A percentile compares a stretch with the other conserved stretches of the same genome.
phyloP scores from a whole-genome alignment of 2,888 invertebrate species.

The Thymelicus sylvestris region DNA sequence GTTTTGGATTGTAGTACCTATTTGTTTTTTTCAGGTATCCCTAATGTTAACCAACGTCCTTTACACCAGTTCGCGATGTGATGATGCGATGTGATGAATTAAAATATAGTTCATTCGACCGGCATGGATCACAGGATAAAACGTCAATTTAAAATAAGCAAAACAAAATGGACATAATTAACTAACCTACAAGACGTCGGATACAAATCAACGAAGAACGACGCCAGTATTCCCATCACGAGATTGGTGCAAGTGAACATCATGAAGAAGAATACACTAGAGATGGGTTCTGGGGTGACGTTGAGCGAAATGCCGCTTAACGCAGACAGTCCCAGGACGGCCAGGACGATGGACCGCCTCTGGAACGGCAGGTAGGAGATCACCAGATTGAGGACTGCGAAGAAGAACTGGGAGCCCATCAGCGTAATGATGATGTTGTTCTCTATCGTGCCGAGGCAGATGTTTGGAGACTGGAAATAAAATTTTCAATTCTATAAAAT shows the following conservation, averaged over 20 bases:
- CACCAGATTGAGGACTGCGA: conserved; percentile 85
- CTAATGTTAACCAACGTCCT: too few species aligned
- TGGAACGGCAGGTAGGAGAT: conserved; percentile 80
- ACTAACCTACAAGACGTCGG: conserved; percentile 72
- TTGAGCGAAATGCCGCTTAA: conserved; percentile 76
- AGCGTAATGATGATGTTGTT: conserved; percentile 86
- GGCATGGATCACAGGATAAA: too few species aligned
- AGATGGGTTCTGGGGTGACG: conserved; percentile 70
- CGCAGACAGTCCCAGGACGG: conserved; percentile 79
- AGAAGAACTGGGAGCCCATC: conserved; percentile 86
- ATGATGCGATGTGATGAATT: too few species aligned
- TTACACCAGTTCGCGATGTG: too few species aligned
- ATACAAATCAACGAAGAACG: conserved; percentile 76
- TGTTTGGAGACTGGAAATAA: conserved; percentile 61
- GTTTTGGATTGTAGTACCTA: too few species aligned
- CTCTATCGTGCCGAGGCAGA: conserved; percentile 83
- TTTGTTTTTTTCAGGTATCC: too few species aligned
- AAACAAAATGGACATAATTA: too few species aligned
- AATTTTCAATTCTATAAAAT: background rate
- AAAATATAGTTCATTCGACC: too few species aligned
- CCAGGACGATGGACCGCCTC: conserved; percentile 81
- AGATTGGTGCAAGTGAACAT: conserved; percentile 73
- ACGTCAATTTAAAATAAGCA: too few species aligned
- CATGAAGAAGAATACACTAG: conserved; percentile 72
- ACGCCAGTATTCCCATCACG: conserved; percentile 75